A percentile compares a stretch with the other conserved stretches of the same genome.
phyloP scores from a whole-genome alignment of 2,113 vertebrate genomes.

The Miniopterus natalensis region DNA sequence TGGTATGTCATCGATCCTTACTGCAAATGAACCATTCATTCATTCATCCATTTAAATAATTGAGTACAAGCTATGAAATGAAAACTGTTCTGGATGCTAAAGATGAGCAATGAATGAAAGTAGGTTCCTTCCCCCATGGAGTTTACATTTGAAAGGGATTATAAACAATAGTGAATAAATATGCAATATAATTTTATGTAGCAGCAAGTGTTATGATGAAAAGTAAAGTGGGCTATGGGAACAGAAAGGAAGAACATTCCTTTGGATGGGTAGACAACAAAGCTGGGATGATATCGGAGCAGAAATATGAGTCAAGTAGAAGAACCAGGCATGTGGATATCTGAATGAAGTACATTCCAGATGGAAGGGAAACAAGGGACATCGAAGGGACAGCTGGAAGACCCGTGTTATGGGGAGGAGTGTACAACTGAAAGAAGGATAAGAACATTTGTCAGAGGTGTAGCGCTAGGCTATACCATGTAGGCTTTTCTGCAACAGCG shows the following conservation, averaged over 20 bases:
- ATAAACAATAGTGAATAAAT: not conserved
- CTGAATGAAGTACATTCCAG: not conserved
- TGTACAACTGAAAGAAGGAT: not conserved
- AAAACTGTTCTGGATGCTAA: not conserved
- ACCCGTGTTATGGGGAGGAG: not conserved
- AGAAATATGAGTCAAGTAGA: slow-evolving; percentile 9
- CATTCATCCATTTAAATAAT: not conserved
- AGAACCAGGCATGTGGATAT: not conserved
- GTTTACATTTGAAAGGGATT: not conserved
- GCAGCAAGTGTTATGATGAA: not conserved
- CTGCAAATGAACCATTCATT: not conserved
- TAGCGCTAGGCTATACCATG: not conserved
- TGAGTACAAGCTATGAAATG: not conserved
- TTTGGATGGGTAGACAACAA: not conserved
- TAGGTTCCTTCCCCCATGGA: not conserved
- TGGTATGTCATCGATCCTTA: not conserved
- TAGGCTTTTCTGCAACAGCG: not conserved
- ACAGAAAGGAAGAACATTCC: not conserved
- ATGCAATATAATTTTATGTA: not conserved
- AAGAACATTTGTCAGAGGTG: not conserved
- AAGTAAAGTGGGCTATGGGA: not conserved
- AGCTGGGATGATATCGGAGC: not conserved
- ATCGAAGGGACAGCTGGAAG: not conserved
- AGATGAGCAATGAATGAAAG: not conserved
- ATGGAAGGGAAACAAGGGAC: not conserved